Evolutionary conservation across 2,888 invertebrate genomes (phyloP).

Genomic region (Noctua fimbriata): DNA sequence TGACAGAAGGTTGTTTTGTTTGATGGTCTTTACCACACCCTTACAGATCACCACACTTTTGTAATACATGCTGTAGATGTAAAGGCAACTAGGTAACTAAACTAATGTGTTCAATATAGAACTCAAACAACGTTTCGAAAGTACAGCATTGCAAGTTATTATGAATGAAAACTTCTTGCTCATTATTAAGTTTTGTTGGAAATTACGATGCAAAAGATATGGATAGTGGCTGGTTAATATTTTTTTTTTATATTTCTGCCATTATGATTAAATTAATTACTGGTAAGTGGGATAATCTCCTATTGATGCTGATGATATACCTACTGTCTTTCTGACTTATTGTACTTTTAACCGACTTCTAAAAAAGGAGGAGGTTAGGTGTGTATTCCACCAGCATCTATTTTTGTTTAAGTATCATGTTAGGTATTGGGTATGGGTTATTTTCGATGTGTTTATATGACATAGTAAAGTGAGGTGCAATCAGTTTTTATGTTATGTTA

Average conservation of each 20-base stretch:
- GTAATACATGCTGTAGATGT: neutral
- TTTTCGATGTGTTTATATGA: slow-evolving; percentile 3
- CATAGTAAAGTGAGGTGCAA: neutral
- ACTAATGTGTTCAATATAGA: slow-evolving; percentile 9
- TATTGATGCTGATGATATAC: neutral
- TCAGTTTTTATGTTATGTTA: slow-evolving; percentile 6
- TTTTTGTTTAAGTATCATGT: too few species aligned
- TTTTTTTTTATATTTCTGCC: neutral
- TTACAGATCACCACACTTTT: neutral
- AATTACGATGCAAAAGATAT: slow-evolving; percentile 1
- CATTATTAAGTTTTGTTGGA: slow-evolving; percentile 29
- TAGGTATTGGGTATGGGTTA: neutral
- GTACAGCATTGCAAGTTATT: slow-evolving; percentile 2
- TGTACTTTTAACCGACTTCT: too few species aligned
- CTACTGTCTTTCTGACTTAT: neutral
- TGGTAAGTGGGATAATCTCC: neutral
- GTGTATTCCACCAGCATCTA: too few species aligned
- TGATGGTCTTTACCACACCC: neutral
- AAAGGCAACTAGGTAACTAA: neutral
- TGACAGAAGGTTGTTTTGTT: neutral
- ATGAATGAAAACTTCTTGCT: slow-evolving; percentile 14
- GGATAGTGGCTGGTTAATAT: neutral
- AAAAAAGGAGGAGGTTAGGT: too few species aligned
- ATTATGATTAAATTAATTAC: neutral
- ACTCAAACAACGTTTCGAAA: slow-evolving; percentile 24